These are phyloP conservation scores for Bombus confusus DNA, from an alignment of 1,140 invertebrate genomes.

Conservation along the genomic window DNA sequence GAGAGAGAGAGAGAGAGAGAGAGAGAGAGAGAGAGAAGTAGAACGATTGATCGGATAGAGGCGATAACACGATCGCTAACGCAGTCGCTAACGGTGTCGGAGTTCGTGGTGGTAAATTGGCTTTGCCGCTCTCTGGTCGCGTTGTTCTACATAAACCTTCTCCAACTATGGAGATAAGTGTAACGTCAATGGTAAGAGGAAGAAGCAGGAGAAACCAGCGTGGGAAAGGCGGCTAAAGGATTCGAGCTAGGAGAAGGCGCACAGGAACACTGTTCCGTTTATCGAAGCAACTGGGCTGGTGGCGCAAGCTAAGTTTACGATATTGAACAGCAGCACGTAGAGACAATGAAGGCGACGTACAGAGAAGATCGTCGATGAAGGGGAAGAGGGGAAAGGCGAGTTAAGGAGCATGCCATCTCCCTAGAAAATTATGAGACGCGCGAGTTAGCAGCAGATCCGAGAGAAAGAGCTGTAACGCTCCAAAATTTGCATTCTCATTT, in stretches of 20 bases:
- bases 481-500: conserved; percentile 60
- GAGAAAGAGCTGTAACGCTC: background rate
- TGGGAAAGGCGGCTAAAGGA: background rate
- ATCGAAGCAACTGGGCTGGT: background rate
- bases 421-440: no score
- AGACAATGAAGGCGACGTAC: no score
- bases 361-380: background rate
- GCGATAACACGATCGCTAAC: background rate
- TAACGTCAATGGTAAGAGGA: background rate
- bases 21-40: background rate
- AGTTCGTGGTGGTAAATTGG: background rate
- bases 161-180: background rate
- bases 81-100: background rate
- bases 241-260: background rate
- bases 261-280: conserved; percentile 26
- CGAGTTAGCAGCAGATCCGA: background rate
- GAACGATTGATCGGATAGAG: background rate
- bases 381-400: background rate
- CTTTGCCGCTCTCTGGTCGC: background rate
- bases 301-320: conserved; percentile 15
- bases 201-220: background rate
- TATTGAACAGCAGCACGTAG: background rate
- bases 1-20: no score
- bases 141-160: background rate
- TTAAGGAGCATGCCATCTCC: background rate